Evolutionary conservation across 2,888 invertebrate genomes (phyloP), one percentile per base, ranked within the genome.

Genomic region (Apantesis nais): DNA sequence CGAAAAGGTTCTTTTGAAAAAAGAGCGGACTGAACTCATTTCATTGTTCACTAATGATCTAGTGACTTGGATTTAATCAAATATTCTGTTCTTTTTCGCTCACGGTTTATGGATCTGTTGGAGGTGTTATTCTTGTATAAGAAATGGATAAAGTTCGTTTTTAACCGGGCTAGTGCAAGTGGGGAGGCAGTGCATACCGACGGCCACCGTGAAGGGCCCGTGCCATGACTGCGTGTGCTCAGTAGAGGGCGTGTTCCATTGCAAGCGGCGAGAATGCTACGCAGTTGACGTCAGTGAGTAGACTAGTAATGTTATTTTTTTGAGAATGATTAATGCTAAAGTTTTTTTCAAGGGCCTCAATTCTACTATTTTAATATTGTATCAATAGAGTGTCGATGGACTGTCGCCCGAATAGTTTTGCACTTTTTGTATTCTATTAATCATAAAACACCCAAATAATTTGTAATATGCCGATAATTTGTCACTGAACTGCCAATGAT

Each of bases 171-270:
- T 80, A 90, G 89, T 87, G 79, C 75, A 78, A 67, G 78, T 81
- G 34, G 65, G 16, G 44, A 79, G 77, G 70, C 73, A 68, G 22
- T 92, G 92, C 75, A 76, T 90, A 62, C 88, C 90, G 0, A 88
- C 90, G 0, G 74, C 82, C 4, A 73, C 79, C 2, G 84, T 82
- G 16, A 74, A 70, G 29, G 89, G 90, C 0, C 83, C 84, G 0
- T 90, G 90, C 71, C 88, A 90, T 55, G 65, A 72, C 14, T 92
- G 92, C 73, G 62, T 88, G 34, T 92, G 92, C 68, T 75, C 78
- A 2, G 60, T 74, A 2, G 85, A 85, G 2, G 92, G 91, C 1
- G 65, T 87, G 22, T 92, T 82, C 79, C 77, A 88, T 60, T 92
- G 92, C 79, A 80, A 75, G 34, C 55, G 62, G 2, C 74, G 78